Conservation (phyloP, 2,113 vertebrate species). For the Podarcis raffonei region DNA sequence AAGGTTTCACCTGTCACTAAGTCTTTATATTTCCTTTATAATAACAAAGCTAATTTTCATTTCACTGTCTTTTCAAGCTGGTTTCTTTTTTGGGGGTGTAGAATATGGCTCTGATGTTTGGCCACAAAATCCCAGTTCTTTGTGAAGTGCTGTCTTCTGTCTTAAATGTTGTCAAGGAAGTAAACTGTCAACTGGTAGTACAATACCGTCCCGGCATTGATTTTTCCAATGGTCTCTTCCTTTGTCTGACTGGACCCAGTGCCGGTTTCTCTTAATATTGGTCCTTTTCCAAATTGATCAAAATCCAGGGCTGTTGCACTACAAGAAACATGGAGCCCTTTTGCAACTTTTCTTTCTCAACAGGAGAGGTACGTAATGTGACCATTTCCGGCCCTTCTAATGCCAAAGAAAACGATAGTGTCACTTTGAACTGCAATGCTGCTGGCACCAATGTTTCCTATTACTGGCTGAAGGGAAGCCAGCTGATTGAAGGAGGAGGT, state of each 20-base stretch:
- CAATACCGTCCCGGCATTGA: too few relatives aligned
- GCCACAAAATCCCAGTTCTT: background rate
- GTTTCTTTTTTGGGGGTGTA: too few relatives aligned
- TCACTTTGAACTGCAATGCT: background rate
- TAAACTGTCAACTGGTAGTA: too few relatives aligned
- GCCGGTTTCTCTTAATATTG: background rate
- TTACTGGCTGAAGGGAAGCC: background rate
- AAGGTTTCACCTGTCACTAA: background rate
- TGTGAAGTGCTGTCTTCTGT: background rate
- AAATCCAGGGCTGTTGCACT: background rate
- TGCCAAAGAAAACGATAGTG: accelerated
- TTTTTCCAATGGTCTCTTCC: background rate
- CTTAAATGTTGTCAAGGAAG: too few relatives aligned
- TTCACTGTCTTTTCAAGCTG: background rate
- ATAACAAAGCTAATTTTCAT: background rate
- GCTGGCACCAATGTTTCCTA: background rate
- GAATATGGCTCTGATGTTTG: background rate
- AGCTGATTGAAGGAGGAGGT: too few relatives aligned
- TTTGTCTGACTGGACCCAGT: background rate
- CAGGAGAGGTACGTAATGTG: background rate
- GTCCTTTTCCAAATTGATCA: background rate
- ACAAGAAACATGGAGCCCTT: background rate
- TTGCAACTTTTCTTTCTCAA: background rate
- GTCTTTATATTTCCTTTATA: too few relatives aligned
- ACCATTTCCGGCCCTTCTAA: background rate